A percentile compares a stretch with the other conserved stretches of the same genome.
Conservation (phyloP, 2,113 vertebrate genomes). For the Oryzias javanicus region DNA sequence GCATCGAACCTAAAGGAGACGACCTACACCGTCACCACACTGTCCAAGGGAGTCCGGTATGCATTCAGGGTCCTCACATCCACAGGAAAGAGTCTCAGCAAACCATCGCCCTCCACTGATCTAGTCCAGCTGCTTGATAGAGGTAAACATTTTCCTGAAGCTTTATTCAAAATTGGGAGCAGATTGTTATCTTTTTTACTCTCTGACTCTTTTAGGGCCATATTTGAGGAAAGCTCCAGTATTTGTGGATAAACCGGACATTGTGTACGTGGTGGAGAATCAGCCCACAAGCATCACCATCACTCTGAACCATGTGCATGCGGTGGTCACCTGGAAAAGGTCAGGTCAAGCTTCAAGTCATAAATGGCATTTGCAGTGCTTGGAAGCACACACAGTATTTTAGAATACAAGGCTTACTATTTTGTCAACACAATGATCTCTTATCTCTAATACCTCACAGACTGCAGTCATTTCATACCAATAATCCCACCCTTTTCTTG, state of each 20-base stretch:
- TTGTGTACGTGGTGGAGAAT: conserved; percentile 87
- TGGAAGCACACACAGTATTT: too few relatives aligned
- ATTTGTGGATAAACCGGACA: conserved; percentile 88
- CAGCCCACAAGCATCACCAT: conserved; percentile 82
- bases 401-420: too few relatives aligned
- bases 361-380: not conserved
- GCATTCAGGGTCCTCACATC: conserved; percentile 87
- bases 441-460: too few relatives aligned
- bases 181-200: not conserved
- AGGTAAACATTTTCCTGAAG: conserved; percentile 65
- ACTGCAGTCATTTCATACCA: too few relatives aligned
- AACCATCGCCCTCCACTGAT: conserved; percentile 84
- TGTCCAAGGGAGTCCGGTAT: conserved; percentile 88
- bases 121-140: conserved; percentile 83
- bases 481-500: too few relatives aligned
- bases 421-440: too few relatives aligned
- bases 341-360: conserved; percentile 35
- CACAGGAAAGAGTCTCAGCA: conserved; percentile 87
- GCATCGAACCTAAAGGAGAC: conserved; percentile 80
- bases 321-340: conserved; percentile 88
- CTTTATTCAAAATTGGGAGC: not conserved
- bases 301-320: conserved; percentile 92
- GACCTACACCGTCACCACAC: conserved; percentile 73
- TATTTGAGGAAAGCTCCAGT: conserved; percentile 84
- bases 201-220: conserved; percentile 72